Evolutionary conservation across 1,140 invertebrate genomes (phyloP).

Genomic region (Cotesia typhae): DNA sequence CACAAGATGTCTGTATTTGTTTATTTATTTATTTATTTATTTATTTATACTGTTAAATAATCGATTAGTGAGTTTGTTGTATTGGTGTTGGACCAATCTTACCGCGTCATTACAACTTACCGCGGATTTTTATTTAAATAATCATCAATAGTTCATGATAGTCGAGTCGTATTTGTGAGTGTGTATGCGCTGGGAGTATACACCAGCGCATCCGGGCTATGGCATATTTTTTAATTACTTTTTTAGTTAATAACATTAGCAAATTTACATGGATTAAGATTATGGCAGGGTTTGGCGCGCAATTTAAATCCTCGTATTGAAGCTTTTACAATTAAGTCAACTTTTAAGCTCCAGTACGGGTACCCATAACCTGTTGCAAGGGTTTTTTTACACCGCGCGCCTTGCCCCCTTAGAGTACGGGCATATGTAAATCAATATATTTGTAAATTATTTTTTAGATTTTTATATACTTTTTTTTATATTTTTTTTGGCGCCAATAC

Average conservation of each 20-base stretch:
- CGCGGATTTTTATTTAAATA: slow-evolving; percentile 50
- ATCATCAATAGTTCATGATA: slow-evolving; percentile 47
- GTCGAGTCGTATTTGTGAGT: slow-evolving; percentile 67
- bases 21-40: slow-evolving; percentile 42
- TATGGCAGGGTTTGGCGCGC: slow-evolving; percentile 58
- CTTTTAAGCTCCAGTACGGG: too few relatives aligned
- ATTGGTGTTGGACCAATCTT: slow-evolving; percentile 52
- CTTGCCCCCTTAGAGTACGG: slow-evolving; percentile 65
- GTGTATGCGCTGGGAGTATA: slow-evolving; percentile 68
- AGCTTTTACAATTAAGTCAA: slow-evolving; percentile 1
- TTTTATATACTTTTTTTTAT: slow-evolving; percentile 50
- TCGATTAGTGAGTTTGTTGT: slow-evolving; percentile 42
- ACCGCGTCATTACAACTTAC: slow-evolving; percentile 45
- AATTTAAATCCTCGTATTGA: slow-evolving; percentile 12
- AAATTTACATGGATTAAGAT: slow-evolving; percentile 68
- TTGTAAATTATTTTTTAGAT: slow-evolving; percentile 60
- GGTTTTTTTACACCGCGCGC: slow-evolving; percentile 45
- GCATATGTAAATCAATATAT: slow-evolving; percentile 69
- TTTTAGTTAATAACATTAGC: slow-evolving; percentile 61
- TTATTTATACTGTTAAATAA: slow-evolving; percentile 39
- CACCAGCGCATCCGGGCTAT: slow-evolving; percentile 69
- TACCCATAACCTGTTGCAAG: too few relatives aligned
- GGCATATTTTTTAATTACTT: slow-evolving; percentile 63
- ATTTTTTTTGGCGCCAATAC: slow-evolving; percentile 44
- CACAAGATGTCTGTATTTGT: slow-evolving; percentile 32